Base-by-base conservation (phyloP, 2,888 invertebrate species). In the Podabrus alpinus region DNA sequence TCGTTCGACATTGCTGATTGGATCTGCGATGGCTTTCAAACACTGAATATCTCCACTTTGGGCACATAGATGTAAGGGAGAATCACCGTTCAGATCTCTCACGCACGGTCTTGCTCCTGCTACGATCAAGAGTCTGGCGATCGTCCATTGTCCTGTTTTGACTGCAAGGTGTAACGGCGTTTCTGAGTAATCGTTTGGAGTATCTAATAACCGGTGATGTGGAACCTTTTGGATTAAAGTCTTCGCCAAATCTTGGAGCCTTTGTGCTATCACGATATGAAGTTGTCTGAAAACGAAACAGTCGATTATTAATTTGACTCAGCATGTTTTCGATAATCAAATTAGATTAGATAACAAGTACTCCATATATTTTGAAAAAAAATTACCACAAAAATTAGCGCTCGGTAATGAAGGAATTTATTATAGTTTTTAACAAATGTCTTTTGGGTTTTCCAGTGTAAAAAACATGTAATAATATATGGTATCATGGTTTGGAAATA, bases 151-250 rank as follows among this genome's bases (percentile, higher is more conserved):
- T 10, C 92, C 90, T 59, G 94, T 94, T 79, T 95, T 88, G 1
- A 95, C 95, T 0, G 97, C 95, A 77, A 97, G 88, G 88, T 97
- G 97, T n/a, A 97, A 88, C 0, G 97, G 93, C 1, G 96, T 94
- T 83, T 94, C 93, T 7, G 92, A 92, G 72, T 92, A 90, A 87
- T 95, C 93, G 87, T 97, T 97, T 69, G 91, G 90, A 59, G 95
- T 91, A 86, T 97, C 94, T 62, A 97, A 88, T 75, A 94, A 90
- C 67, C 91, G 91, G 70, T 93, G 93, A 87, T 94, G 92, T 45
- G 96, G 95, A 75, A 94, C 94, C 85, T 94, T 89, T 77, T 92
- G 90, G 82, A 97, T 94, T 68, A 97, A 89, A 68, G 92, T 92
- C 80, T 92, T 89, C 0, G 94, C 92, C 77, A 93, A 92, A 83